Evolutionary conservation across 1,140 invertebrate species (phyloP), one percentile per base, ranked within the genome.

Genomic region (Temnothorax curvispinosus): DNA sequence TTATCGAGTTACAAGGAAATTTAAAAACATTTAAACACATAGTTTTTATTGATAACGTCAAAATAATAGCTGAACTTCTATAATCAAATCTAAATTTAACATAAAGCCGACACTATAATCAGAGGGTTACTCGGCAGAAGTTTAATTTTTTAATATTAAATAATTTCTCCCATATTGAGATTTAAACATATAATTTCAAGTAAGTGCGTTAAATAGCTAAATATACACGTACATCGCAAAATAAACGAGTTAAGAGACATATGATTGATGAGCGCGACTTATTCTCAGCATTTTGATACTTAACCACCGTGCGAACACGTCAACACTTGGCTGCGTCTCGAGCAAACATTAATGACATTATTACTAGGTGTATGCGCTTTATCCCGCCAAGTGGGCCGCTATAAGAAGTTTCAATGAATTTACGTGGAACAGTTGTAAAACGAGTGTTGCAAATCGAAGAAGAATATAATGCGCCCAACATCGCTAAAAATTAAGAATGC

Each of bases 401-500:
- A 8, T n/a, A n/a, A 47, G 18, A 38, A n/a, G 72, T 54, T 60
- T 74, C 69, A 82, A 72, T 71, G n/a, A 81, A 64, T 60, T 60
- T 54, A 35, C 50, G n/a, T 18, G n/a, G 67, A 72, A 47, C 7
- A 47, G 44, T 11, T 47, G 67, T 32, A 44, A 47, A 56, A 47
- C 41, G 67, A 80, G 6, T n/a, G 27, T 50, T 47, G 18, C 21
- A 21, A 27, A 6, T 18, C 35, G 15, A 72, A 21, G 13, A 27
- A n/a, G 7, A 56, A 56, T 32, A 32, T 15, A 41, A n/a, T 9
- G 15, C 11, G 11, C 1, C 9, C 13, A 52, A 47, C 8, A 56
- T 56, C 3, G 64, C 1, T 27, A 47, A 84, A 84, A 62, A 60
- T 1, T 32, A 13, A 60, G 54, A 74, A 3, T 60, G 38, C 15